Base-by-base conservation (phyloP, 35 echinoderm and acorn worm species). In the Stichopus chloronotus region DNA sequence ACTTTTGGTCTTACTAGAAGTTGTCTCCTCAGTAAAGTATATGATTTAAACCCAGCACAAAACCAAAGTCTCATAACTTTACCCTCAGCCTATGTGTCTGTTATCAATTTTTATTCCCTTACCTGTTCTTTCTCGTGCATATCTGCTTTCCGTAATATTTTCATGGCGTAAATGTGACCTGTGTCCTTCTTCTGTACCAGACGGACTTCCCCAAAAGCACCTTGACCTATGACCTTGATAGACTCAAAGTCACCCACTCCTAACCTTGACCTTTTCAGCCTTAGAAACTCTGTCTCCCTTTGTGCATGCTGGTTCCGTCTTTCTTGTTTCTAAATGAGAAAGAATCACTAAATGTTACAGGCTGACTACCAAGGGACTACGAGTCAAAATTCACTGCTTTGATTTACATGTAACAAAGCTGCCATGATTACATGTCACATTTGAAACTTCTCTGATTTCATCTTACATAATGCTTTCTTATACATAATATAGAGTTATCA, bases 111-210 rank as follows among this genome's bases (percentile, higher is more conserved):
- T 74, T 19, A 5, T 74, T 74, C 19, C 0, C 4, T n/a, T 79
- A 98, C 97, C 95, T 98, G 97, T 86, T 98, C 97, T 88, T 96
- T 96, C 84, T 94, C 97, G 80, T 98, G 97, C 97, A 98, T 98
- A 58, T 98, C 97, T 53, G 95, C 95, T 72, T 98, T 98, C 61
- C 97, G 76, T 68, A 98, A 92, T 43, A 98, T 98, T 90, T 98
- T 98, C 97, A 98, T 98, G 92, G 97, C 97, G 92, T 98, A 98
- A n/a, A 98, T 98, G 89, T 98, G 97, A 95, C 97, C 97, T 22
- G 97, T 98, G 82, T 98, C 97, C 85, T 98, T 98, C 91, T 98
- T 98, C 82, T 98, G 97, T 19, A 98, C 97, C 1, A 98, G 97
- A 58, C 97, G 91, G 59, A 98, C 97, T 84, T 98, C 97, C 23